phyloP scores from a whole-genome alignment of 1,140 invertebrate species.

The Drosophila carrolli region DNA sequence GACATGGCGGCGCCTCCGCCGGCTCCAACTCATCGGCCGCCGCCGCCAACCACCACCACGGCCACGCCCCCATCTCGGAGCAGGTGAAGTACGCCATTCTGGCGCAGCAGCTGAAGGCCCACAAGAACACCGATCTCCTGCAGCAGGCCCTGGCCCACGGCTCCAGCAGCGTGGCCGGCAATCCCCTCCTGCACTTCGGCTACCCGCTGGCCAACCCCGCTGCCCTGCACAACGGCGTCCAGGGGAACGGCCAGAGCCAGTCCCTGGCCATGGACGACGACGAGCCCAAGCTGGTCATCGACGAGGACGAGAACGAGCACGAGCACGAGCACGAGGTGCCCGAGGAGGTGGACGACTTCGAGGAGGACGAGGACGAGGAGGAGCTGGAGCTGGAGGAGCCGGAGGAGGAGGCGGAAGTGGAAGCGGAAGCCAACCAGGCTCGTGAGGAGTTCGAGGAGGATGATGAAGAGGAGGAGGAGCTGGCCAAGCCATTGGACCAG shows the following conservation, averaged over 20 bases:
- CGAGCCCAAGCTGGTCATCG: constrained; percentile 85
- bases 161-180: constrained; percentile 64
- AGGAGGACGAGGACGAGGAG: constrained; percentile 84
- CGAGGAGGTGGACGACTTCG: constrained; percentile 88
- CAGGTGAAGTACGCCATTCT: constrained; percentile 92
- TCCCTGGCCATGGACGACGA: constrained; percentile 68
- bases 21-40: background rate
- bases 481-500: constrained; percentile 21
- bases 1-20: constrained; percentile 1
- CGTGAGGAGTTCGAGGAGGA: no score
- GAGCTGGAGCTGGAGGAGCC: constrained; percentile 20
- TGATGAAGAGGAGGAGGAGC: background rate
- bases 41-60: constrained; percentile 31
- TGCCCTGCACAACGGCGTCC: constrained; percentile 6
- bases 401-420: constrained; percentile 14
- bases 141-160: constrained; percentile 84
- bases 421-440: no score
- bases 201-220: constrained; percentile 17
- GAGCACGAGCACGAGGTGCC: constrained; percentile 75
- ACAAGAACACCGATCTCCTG: constrained; percentile 78
- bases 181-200: constrained; percentile 61
- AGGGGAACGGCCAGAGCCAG: constrained; percentile 23
- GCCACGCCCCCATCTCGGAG: constrained; percentile 87
- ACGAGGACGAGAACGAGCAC: constrained; percentile 86
- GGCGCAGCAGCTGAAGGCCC: constrained; percentile 90